These are phyloP conservation scores for Lumbricus terrestris DNA, from an alignment of 2,888 invertebrate genomes.

Conservation along the genomic window DNA sequence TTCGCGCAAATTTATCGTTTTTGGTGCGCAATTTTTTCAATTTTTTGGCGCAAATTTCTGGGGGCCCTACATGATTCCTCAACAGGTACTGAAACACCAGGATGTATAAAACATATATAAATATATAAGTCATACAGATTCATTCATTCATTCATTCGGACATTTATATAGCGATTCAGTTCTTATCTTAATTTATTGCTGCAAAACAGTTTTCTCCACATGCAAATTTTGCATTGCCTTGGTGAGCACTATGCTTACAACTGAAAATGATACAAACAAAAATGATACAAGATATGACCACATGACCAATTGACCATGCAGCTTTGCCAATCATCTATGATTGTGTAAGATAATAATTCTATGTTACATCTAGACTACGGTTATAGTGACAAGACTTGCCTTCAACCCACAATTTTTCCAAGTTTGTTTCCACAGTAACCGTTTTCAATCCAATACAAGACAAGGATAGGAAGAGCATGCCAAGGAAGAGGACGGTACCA, in stretches of 20 bases:
- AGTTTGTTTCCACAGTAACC: slow-evolving; percentile 87
- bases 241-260: not conserved
- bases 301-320: no score
- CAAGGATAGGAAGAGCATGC: slow-evolving; percentile 82
- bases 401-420: slow-evolving; percentile 94
- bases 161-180: no score
- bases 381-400: slow-evolving; percentile 65
- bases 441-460: slow-evolving; percentile 95
- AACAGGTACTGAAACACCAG: no score
- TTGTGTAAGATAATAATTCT: not conserved
- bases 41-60: no score
- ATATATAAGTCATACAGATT: not conserved
- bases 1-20: no score
- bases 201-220: not conserved
- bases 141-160: no score
- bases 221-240: no score
- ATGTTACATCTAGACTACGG: not conserved
- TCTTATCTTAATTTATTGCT: not conserved
- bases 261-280: not conserved
- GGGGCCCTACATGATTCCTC: no score
- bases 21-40: no score
- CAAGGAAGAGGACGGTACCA: slow-evolving; percentile 91
- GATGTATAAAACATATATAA: no score
- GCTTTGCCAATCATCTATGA: not conserved
- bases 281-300: not conserved